Conservation (phyloP, 2,888 invertebrate species). For the Habrosyne pyritoides region DNA sequence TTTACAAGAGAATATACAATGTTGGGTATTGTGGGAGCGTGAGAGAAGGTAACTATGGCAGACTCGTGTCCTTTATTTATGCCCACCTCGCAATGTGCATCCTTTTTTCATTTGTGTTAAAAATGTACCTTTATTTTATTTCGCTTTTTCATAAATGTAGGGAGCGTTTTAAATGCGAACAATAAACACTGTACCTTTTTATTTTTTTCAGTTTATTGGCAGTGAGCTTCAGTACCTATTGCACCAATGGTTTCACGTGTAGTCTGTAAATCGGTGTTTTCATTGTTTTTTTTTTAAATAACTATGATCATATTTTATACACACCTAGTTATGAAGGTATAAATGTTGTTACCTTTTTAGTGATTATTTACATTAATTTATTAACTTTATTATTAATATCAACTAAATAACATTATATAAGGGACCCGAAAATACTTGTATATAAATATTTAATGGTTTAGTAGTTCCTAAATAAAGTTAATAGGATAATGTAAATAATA, state of each 20-base stretch:
- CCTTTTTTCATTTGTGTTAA: slow-evolving; percentile 31
- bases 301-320: no score
- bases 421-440: no score
- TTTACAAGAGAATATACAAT: slow-evolving; percentile 17
- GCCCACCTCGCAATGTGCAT: slow-evolving; percentile 30
- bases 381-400: no score
- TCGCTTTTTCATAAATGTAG: slow-evolving; percentile 11
- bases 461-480: no score
- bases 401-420: no score
- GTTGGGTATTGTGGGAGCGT: slow-evolving; percentile 28
- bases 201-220: neutral
- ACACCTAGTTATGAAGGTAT: no score
- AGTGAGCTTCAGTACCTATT: neutral
- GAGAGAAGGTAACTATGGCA: slow-evolving; percentile 27
- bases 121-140: slow-evolving; percentile 19
- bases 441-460: no score
- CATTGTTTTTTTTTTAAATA: no score
- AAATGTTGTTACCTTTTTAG: no score
- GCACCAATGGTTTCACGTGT: neutral
- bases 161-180: neutral
- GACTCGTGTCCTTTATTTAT: slow-evolving; percentile 41
- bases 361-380: no score
- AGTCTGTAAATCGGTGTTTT: neutral
- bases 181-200: neutral
- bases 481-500: no score